phyloP scores from a whole-genome alignment of 2,888 invertebrate genomes.

The Polyommatus icarus region DNA sequence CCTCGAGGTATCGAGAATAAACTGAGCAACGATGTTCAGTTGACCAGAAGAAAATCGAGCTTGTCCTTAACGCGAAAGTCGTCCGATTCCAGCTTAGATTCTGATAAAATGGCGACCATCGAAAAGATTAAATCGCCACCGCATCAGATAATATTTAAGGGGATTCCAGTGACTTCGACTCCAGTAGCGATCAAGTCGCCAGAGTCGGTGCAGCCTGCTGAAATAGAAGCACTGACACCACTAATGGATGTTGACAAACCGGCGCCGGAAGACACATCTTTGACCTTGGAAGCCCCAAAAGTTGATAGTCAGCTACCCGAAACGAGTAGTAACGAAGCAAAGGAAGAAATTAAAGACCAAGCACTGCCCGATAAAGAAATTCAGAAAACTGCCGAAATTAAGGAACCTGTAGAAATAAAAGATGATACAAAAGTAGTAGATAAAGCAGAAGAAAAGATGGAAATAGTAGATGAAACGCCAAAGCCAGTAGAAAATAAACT shows the following conservation, averaged over 20 bases:
- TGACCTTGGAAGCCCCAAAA: slow-evolving; percentile 53
- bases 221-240: slow-evolving; percentile 61
- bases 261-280: slow-evolving; percentile 53
- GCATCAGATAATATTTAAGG: slow-evolving; percentile 53
- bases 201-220: slow-evolving; percentile 53
- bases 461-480: slow-evolving; percentile 13
- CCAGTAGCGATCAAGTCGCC: slow-evolving; percentile 60
- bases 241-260: slow-evolving; percentile 58
- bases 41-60: slow-evolving; percentile 60
- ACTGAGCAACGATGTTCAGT: slow-evolving; percentile 53
- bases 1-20: slow-evolving; percentile 60
- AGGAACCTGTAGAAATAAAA: slow-evolving; percentile 38
- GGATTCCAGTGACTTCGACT: slow-evolving; percentile 55
- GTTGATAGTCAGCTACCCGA: slow-evolving; percentile 42
- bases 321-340: slow-evolving; percentile 38
- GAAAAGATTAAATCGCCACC: slow-evolving; percentile 60
- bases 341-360: slow-evolving; percentile 36
- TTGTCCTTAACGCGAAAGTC: slow-evolving; percentile 62
- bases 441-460: neutral
- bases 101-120: slow-evolving; percentile 57
- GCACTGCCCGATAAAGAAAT: slow-evolving; percentile 12
- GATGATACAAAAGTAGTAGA: slow-evolving; percentile 33
- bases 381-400: slow-evolving; percentile 38
- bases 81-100: slow-evolving; percentile 58
- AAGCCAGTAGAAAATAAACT: slow-evolving; percentile 8